Base-by-base conservation (phyloP, 2,113 vertebrate genomes). In the Semnornis frantzii region DNA sequence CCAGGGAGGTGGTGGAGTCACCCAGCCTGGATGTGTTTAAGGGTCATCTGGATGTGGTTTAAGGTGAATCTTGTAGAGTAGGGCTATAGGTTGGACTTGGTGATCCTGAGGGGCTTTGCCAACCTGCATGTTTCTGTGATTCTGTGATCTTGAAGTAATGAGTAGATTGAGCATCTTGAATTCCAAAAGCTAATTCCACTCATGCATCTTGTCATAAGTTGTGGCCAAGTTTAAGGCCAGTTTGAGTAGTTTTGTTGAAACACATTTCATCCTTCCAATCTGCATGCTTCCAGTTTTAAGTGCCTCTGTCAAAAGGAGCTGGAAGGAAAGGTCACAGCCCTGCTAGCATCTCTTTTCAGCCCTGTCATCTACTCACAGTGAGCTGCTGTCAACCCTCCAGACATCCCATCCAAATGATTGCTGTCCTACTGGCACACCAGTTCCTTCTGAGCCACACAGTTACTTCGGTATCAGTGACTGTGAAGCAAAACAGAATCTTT, bases 401-500 rank as follows among this genome's bases (percentile, higher is more conserved):
- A 80, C 52, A 85, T 73, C 87, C 65, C 64, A 80, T 82, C 57
- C 62, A 30, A 73, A 60, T 74, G 81, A 94, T 76, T 93, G 89
- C 93, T 87, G 60, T 60, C 82, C 82, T 89, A 79, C 84, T 77
- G 85, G 66, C 72, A 93, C 69, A 0, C 75, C 65, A 48, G 1
- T 73, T 85, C 68, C 64, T 91, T 80, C 83, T 71, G 57, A 94
- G 59, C 48, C n/a, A 52, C 1, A 9, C 89, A 93, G 85, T 91
- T 92, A 80, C 60, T 87, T 63, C 52, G 30, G 69, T 80, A 77
- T 48, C 75, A 60, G 42, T 77, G 75, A 89, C 52, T 64, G 62
- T 82, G 91, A 92, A 90, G 86, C 76, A 93, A 89, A 96, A 65
- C 68, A 85, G 63, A 81, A 9, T 73, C 82, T 85, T 85, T 76